phyloP scores from a whole-genome alignment of 1,140 invertebrate genomes.

The Druon quercuslanigerum region DNA sequence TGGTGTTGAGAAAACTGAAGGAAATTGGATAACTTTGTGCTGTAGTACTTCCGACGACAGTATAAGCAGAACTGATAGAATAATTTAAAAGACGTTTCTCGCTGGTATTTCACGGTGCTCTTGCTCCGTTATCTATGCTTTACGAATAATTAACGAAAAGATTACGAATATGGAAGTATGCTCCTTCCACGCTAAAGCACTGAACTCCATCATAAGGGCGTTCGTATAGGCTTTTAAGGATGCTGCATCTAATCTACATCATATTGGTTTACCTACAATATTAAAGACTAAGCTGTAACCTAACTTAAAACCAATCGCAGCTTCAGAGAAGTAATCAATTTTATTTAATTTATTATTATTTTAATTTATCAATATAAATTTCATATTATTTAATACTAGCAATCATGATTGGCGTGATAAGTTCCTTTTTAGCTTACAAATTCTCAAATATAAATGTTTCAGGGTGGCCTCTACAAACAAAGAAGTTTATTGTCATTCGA shows the following conservation, averaged over 20 bases:
- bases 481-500: too few relatives aligned
- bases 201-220: constrained; percentile 15
- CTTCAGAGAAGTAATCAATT: too few relatives aligned
- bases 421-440: too few relatives aligned
- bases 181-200: not conserved
- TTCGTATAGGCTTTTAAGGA: constrained; percentile 19
- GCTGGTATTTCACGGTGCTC: constrained; percentile 20
- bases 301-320: too few relatives aligned
- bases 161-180: constrained; percentile 1
- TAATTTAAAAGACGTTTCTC: constrained; percentile 30
- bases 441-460: too few relatives aligned
- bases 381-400: too few relatives aligned
- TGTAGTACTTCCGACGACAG: constrained; percentile 1
- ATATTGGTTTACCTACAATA: constrained; percentile 1
- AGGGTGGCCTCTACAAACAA: too few relatives aligned
- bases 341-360: too few relatives aligned
- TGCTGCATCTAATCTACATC: constrained; percentile 4
- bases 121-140: constrained; percentile 22
- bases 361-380: too few relatives aligned
- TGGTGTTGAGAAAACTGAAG: constrained; percentile 12
- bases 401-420: too few relatives aligned
- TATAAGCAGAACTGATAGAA: constrained; percentile 15
- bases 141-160: constrained; percentile 29
- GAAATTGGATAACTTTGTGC: constrained; percentile 30
- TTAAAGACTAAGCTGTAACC: not conserved